Evolutionary conservation across 2,113 vertebrate species (phyloP).

Genomic region (Acanthisitta chloris): DNA sequence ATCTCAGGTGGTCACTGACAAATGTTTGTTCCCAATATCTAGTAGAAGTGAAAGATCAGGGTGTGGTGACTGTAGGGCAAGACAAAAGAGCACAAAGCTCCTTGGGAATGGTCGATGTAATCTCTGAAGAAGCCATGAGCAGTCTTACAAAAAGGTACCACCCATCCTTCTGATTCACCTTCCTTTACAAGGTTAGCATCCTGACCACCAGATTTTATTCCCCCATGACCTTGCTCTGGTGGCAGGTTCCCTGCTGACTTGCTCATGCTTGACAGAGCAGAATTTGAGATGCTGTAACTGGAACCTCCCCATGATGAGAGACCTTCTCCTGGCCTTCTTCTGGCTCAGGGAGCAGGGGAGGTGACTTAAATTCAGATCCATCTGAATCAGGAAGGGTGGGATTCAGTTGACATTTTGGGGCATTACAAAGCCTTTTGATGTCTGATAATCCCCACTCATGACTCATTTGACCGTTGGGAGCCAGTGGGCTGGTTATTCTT

Average conservation of each 20-base stretch:
- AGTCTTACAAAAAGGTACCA: not conserved
- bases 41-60: not conserved
- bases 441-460: not conserved
- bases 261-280: not conserved
- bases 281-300: not conserved
- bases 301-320: not conserved
- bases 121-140: not conserved
- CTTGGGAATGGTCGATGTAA: not conserved
- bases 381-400: not conserved
- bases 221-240: not conserved
- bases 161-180: not conserved
- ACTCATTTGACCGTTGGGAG: not conserved
- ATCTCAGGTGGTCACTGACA: not conserved
- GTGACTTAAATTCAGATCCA: not conserved
- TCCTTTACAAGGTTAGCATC: not conserved
- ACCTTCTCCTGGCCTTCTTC: not conserved
- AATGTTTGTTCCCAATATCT: not conserved
- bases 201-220: not conserved
- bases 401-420: not conserved
- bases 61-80: not conserved
- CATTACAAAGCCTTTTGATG: not conserved
- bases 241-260: not conserved
- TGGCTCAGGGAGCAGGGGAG: not conserved
- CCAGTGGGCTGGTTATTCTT: not conserved
- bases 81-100: not conserved